Evolutionary conservation across 2,797 vertebrate genomes (phyloP).

Genomic region (Cryptoblepharus egeriae): DNA sequence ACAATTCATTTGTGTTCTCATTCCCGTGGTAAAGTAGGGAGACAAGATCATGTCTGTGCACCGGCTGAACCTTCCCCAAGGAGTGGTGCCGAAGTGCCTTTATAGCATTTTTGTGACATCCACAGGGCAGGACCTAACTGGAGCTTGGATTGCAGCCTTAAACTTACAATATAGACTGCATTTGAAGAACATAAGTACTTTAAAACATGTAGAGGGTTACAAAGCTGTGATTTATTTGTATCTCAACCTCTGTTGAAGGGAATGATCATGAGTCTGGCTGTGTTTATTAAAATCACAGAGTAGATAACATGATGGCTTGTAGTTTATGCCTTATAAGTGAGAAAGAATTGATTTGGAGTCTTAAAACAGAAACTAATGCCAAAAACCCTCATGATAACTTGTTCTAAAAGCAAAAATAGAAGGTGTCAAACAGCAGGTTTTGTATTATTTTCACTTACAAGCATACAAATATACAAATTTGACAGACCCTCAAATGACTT

Average conservation of each 20-base stretch:
- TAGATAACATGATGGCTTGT: not conserved
- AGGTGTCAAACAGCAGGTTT: not conserved
- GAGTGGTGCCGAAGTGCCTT: too few species aligned
- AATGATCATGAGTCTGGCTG: not conserved
- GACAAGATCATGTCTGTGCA: too few species aligned
- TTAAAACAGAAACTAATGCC: too few species aligned
- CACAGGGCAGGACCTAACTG: too few species aligned
- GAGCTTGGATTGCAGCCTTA: too few species aligned
- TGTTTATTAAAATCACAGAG: not conserved
- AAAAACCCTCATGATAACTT: too few species aligned
- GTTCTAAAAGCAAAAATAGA: not conserved
- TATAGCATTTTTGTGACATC: too few species aligned
- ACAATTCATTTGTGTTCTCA: too few species aligned
- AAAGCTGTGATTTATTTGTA: constrained; percentile 20
- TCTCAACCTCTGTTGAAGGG: not conserved
- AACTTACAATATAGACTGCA: not conserved
- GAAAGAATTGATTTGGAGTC: not conserved
- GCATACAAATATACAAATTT: not conserved
- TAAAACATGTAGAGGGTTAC: not conserved
- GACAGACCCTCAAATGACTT: not conserved
- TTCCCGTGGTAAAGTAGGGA: too few species aligned
- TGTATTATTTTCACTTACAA: not conserved
- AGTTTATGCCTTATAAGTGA: not conserved
- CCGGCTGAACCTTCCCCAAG: too few species aligned
- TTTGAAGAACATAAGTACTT: constrained; percentile 21